Percentiles rank a stretch among this genome's conserved stretches.
These are phyloP conservation scores for Caenorhabditis auriculariae DNA, from an alignment of 2,888 invertebrate genomes.

Conservation along the genomic window DNA sequence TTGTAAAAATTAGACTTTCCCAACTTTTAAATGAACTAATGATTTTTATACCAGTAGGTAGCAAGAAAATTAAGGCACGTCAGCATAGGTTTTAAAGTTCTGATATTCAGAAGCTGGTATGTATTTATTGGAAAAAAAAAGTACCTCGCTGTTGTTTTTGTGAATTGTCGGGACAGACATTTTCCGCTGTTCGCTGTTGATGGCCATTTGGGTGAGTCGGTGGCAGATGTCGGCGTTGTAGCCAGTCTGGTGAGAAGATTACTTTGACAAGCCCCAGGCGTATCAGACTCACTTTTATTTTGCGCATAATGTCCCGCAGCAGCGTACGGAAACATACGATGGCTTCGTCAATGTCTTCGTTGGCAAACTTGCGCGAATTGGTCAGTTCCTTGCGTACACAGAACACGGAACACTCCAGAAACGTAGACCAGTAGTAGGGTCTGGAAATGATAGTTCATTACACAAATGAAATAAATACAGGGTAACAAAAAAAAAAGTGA, in stretches of 20 bases:
- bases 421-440: constrained; percentile 54
- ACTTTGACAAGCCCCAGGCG: background rate
- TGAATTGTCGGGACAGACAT: constrained; percentile 28
- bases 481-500: background rate
- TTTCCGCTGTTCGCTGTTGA: constrained; percentile 27
- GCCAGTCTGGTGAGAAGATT: constrained; percentile 35
- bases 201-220: constrained; percentile 38
- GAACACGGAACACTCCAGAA: constrained; percentile 53
- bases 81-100: too few relatives aligned
- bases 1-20: too few relatives aligned
- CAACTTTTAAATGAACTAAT: too few relatives aligned
- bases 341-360: constrained; percentile 44
- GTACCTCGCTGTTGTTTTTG: constrained; percentile 1
- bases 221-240: constrained; percentile 48
- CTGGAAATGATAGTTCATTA: constrained; percentile 9
- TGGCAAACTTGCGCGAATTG: constrained; percentile 23
- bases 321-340: constrained; percentile 51
- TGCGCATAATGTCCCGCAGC: constrained; percentile 49
- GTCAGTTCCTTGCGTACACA: constrained; percentile 39
- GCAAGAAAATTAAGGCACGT: too few relatives aligned
- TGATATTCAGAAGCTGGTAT: constrained; percentile 11
- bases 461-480: background rate
- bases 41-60: too few relatives aligned
- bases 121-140: constrained; percentile 4
- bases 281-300: constrained; percentile 43